Evolutionary conservation across 1,140 invertebrate species (phyloP).

Genomic region (Drosophila littoralis): DNA sequence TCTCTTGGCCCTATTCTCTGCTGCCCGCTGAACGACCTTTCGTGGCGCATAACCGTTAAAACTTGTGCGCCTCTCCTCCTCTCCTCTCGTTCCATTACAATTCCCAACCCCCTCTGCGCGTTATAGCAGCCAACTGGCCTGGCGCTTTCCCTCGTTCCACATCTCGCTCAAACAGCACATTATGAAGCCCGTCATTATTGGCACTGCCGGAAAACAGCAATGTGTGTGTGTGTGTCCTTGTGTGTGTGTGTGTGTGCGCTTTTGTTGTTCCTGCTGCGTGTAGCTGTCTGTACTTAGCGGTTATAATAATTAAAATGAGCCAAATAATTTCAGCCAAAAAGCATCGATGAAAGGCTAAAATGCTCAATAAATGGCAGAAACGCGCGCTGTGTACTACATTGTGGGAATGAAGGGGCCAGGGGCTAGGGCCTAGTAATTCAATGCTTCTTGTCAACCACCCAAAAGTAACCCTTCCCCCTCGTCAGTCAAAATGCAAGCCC

Average conservation of each 20-base stretch:
- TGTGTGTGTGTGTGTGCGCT: slow-evolving; percentile 12
- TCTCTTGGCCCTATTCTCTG: slow-evolving; percentile 5
- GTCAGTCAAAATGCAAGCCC: slow-evolving; percentile 20
- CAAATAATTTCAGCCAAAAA: slow-evolving; percentile 77
- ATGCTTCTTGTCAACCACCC: slow-evolving; percentile 44
- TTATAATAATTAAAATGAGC: slow-evolving; percentile 83
- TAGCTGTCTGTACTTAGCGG: slow-evolving; percentile 62
- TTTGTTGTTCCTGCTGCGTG: slow-evolving; percentile 37
- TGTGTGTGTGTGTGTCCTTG: background rate
- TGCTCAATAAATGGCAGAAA: slow-evolving; percentile 73
- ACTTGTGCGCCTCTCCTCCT: slow-evolving; percentile 50
- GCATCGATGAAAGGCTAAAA: slow-evolving; percentile 82
- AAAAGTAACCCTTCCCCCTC: background rate
- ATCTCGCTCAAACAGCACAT: slow-evolving; percentile 11
- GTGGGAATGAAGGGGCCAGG: background rate
- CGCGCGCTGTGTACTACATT: background rate
- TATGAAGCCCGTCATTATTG: slow-evolving; percentile 26
- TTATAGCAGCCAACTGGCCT: too few species aligned
- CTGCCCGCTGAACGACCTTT: slow-evolving; percentile 16
- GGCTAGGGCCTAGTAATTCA: slow-evolving; percentile 47
- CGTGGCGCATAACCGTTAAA: slow-evolving; percentile 68
- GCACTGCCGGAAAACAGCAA: background rate
- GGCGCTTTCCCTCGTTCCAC: too few species aligned
- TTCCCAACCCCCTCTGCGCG: too few species aligned
- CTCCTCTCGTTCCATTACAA: too few species aligned